These are phyloP conservation scores for Myotis vivesi DNA, from an alignment of 2,797 vertebrate genomes.

Conservation along the genomic window DNA sequence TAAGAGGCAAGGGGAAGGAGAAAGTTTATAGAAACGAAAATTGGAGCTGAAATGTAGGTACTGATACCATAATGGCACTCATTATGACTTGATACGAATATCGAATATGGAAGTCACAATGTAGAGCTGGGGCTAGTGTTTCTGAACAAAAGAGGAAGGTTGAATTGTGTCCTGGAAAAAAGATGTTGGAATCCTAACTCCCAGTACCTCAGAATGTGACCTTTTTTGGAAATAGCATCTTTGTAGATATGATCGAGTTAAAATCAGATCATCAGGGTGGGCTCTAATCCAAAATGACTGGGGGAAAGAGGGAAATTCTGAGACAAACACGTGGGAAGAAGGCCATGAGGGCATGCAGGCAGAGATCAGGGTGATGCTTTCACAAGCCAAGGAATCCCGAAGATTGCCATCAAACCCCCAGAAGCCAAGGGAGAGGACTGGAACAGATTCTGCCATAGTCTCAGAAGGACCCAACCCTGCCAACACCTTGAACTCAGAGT, in stretches of 20 bases:
- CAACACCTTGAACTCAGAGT: not conserved
- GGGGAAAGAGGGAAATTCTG: not conserved
- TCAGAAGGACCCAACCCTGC: no score
- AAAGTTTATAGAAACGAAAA: not conserved
- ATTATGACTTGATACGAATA: not conserved
- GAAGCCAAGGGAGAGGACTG: not conserved
- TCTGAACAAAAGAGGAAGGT: not conserved
- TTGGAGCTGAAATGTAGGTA: not conserved
- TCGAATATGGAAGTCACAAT: accelerated
- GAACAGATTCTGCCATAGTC: no score
- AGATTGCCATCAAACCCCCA: not conserved
- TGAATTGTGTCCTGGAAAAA: not conserved
- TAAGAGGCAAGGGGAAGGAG: not conserved
- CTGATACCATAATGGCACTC: not conserved
- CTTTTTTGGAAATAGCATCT: not conserved
- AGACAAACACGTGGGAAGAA: not conserved
- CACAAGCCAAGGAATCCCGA: accelerated
- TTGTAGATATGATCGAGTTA: not conserved
- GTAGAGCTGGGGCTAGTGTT: not conserved
- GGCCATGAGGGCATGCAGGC: accelerated
- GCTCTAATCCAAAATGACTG: not conserved
- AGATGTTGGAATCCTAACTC: not conserved
- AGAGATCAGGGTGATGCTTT: not conserved
- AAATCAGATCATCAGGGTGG: not conserved
- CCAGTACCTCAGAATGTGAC: not conserved